Evolutionary conservation across 2,113 vertebrate species (phyloP).

Genomic region (Brachypteracias leptosomus): DNA sequence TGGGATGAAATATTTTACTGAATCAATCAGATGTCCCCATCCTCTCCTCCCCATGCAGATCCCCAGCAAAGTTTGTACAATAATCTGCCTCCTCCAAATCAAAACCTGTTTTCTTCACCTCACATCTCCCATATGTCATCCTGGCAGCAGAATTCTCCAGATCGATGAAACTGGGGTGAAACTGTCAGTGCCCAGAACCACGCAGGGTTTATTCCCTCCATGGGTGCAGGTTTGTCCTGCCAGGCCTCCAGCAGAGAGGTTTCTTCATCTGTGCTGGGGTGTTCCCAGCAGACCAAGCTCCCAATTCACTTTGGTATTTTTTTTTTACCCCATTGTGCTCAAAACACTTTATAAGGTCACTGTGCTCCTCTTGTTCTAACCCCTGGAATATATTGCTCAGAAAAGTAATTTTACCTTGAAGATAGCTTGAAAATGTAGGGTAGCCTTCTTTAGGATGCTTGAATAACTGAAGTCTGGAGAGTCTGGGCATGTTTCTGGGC

Average conservation of each 20-base stretch:
- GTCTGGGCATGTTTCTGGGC: neutral
- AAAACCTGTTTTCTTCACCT: neutral
- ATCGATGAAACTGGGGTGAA: rapidly evolving
- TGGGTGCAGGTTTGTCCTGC: neutral
- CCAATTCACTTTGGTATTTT: rapidly evolving
- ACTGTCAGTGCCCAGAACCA: neutral
- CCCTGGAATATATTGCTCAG: neutral
- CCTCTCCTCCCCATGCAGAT: neutral
- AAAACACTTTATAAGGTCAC: neutral
- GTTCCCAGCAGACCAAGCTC: rapidly evolving
- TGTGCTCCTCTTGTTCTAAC: neutral
- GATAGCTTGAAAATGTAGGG: neutral
- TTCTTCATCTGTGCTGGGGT: neutral
- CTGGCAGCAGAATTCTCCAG: neutral
- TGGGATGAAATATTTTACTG: neutral
- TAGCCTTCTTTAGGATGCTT: neutral
- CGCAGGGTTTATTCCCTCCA: neutral
- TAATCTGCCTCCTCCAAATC: neutral
- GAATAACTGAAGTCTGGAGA: neutral
- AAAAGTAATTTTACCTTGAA: neutral
- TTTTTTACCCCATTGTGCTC: neutral
- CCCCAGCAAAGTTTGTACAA: neutral
- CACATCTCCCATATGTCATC: neutral
- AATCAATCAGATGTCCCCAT: neutral
- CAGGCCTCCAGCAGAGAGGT: neutral